Percentiles rank a stretch among this genome's conserved stretches.
Evolutionary conservation across 2,113 vertebrate species (phyloP).

Genomic region (Aptenodytes forsteri): DNA sequence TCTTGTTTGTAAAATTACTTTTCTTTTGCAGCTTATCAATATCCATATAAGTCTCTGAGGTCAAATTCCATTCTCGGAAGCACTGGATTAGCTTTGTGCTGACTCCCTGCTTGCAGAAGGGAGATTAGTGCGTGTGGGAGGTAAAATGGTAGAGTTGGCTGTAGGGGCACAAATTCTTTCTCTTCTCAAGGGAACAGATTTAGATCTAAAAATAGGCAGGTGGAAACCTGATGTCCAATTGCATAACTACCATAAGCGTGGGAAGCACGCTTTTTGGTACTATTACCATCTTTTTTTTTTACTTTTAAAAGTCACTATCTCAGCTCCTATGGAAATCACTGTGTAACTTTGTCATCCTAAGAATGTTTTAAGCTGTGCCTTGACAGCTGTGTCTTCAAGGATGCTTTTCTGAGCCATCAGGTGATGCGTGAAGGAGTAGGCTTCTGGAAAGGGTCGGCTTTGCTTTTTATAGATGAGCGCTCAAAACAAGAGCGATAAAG

Average conservation of each 20-base stretch:
- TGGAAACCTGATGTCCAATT: not conserved
- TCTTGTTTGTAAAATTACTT: not conserved
- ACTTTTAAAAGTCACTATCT: not conserved
- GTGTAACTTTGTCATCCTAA: not conserved
- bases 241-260: not conserved
- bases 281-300: not conserved
- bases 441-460: not conserved
- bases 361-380: not conserved
- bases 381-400: not conserved
- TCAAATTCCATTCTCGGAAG: not conserved
- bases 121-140: conserved; percentile 1
- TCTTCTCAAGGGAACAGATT: not conserved
- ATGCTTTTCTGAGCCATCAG: conserved; percentile 14
- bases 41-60: not conserved
- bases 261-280: not conserved
- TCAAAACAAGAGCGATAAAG: not conserved
- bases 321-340: not conserved
- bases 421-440: not conserved
- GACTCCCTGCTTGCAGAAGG: not conserved
- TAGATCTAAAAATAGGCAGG: not conserved
- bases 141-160: not conserved
- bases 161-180: not conserved
- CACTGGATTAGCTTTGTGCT: not conserved
- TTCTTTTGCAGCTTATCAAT: not conserved
- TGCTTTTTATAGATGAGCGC: not conserved